Evolutionary conservation across 2,888 invertebrate genomes (phyloP), one percentile per base, ranked within the genome.

Genomic region (Volucella bombylans): DNA sequence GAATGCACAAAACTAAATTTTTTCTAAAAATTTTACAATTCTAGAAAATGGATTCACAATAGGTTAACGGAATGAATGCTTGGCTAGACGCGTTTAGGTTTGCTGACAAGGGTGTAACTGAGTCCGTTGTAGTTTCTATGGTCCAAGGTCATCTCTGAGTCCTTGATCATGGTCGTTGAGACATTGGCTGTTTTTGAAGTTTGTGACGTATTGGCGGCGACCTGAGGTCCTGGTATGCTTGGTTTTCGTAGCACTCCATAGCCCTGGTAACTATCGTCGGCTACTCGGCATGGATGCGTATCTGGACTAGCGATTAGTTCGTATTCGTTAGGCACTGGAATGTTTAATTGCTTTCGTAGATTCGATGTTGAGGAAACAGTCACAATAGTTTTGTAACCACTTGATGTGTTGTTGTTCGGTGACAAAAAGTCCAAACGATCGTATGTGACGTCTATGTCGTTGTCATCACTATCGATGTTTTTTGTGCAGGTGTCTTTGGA

Each of bases 401-500:
- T 92, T 81, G 95, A 95, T 69, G 94, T 93, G 86, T 95, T 95
- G 86, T 94, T 94, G 76, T 95, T 94, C 0, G 96, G 95, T 11
- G 96, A 96, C 89, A 97, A 95, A 89, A 96, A 96, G 89, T 96
- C 95, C 77, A 97, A 91, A 82, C 95, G 95, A 90, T 97, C 96
- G 91, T 97, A 97, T 89, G 95, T 94, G 81, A 94, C 93, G 89
- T 94, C 90, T 38, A 85, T 52, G 39, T 87, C 82, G 9, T 88
- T 88, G 78, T 91, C 91, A 57, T 90, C 90, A 50, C 89, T 90
- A 74, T 91, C 89, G 23, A 90, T 90, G 12, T 90, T 89, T 83
- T 90, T 90, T 73, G 89, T 87, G 55, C 89, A 71, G 57, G 74
- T 65, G 73, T 88, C 83, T 88, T 88, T 86, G 52, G 86, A 72